Evolutionary conservation across 2,797 vertebrate genomes (phyloP).

Genomic region (Cyclopterus lumpus): DNA sequence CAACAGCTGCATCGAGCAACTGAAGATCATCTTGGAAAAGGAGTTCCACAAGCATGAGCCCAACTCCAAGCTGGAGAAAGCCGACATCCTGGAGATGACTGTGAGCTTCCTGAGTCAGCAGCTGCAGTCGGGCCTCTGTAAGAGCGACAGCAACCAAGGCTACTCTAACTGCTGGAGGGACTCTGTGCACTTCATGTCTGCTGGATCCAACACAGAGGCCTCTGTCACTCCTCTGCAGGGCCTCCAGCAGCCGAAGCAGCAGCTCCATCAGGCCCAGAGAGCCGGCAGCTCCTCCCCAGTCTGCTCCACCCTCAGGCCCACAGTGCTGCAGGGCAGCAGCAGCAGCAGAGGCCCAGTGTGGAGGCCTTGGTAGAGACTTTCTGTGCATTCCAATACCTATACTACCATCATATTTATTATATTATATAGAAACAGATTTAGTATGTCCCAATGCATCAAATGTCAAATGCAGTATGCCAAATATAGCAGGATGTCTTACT

Average conservation of each 20-base stretch:
- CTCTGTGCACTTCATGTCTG: slow-evolving; percentile 67
- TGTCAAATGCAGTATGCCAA: not conserved
- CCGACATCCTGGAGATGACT: slow-evolving; percentile 87
- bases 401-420: no score
- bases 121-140: slow-evolving; percentile 31
- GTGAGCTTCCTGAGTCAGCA: slow-evolving; percentile 61
- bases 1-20: slow-evolving; percentile 87
- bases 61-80: slow-evolving; percentile 87
- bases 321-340: slow-evolving; percentile 54
- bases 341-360: slow-evolving; percentile 70
- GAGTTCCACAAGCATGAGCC: slow-evolving; percentile 82
- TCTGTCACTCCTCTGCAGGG: slow-evolving; percentile 74
- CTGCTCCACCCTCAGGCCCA: slow-evolving; percentile 49
- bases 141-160: slow-evolving; percentile 60
- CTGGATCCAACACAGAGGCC: slow-evolving; percentile 65
- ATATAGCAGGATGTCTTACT: no score
- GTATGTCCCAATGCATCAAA: slow-evolving; percentile 43
- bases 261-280: slow-evolving; percentile 64
- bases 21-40: slow-evolving; percentile 85
- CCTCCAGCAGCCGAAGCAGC: slow-evolving; percentile 66
- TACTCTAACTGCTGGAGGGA: slow-evolving; percentile 75
- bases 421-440: no score
- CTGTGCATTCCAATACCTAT: slow-evolving; percentile 63
- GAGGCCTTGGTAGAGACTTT: slow-evolving; percentile 87
- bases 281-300: slow-evolving; percentile 42